phyloP scores from a whole-genome alignment of 2,888 invertebrate genomes.

The Onchidella celtica region DNA sequence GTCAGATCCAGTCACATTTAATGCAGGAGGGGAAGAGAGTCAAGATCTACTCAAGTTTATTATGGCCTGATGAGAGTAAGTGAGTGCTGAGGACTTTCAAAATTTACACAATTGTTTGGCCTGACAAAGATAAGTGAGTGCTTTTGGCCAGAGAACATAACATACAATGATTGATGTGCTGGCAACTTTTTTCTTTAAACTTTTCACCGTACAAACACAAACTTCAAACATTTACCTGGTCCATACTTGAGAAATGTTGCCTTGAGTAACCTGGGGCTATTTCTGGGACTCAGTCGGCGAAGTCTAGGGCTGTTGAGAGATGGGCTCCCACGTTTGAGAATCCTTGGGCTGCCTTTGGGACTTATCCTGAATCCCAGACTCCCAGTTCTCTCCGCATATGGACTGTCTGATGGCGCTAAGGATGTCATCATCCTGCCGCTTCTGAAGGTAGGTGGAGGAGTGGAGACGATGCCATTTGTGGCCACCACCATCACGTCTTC shows the following conservation, averaged over 20 bases:
- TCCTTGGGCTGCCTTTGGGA: conserved; percentile 27
- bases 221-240: conserved; percentile 40
- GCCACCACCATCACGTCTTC: conserved; percentile 43
- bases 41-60: too few species aligned
- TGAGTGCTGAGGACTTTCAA: too few species aligned
- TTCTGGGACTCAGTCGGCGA: conserved; percentile 22
- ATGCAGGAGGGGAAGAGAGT: too few species aligned
- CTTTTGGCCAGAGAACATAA: too few species aligned
- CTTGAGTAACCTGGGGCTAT: conserved; percentile 38
- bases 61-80: too few species aligned
- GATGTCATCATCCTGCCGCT: neutral
- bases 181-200: too few species aligned
- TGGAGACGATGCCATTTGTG: conserved; percentile 40
- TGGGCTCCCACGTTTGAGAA: conserved; percentile 28
- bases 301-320: conserved; percentile 32
- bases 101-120: too few species aligned
- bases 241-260: conserved; percentile 24
- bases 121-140: too few species aligned
- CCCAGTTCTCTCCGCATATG: conserved; percentile 1
- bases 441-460: conserved; percentile 28
- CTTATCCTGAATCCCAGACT: conserved; percentile 7
- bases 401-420: conserved; percentile 27
- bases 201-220: too few species aligned
- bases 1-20: too few species aligned
- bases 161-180: too few species aligned